Evolutionary conservation across 2,113 vertebrate species (phyloP).

Genomic region (Embiotoca jacksoni): DNA sequence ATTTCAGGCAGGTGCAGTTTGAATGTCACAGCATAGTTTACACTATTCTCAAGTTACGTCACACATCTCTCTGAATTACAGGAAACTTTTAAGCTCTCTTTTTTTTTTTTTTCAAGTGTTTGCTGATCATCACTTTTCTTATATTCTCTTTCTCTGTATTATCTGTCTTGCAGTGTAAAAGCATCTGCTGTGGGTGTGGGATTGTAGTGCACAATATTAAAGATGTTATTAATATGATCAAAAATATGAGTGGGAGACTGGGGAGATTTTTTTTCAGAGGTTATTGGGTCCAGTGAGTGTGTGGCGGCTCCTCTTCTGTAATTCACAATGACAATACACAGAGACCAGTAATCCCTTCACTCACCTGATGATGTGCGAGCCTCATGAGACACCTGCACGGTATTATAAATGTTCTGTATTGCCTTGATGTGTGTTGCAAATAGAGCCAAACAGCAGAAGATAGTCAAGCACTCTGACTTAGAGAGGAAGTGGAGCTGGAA

Average conservation of each 20-base stretch:
- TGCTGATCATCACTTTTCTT: neutral
- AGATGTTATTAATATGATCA: constrained; percentile 2
- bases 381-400: constrained; percentile 28
- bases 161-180: constrained; percentile 5
- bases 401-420: constrained; percentile 2
- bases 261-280: constrained; percentile 13
- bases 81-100: neutral
- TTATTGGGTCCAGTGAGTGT: constrained; percentile 31
- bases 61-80: constrained; percentile 19
- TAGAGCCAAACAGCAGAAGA: constrained; percentile 3
- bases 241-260: constrained; percentile 2
- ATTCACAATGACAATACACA: constrained; percentile 14
- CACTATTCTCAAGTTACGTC: constrained; percentile 42
- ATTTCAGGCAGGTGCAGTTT: constrained; percentile 70
- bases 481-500: constrained; percentile 22
- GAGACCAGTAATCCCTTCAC: constrained; percentile 22
- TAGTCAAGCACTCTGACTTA: constrained; percentile 3
- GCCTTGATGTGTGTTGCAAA: constrained; percentile 24
- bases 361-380: constrained; percentile 37
- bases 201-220: constrained; percentile 21
- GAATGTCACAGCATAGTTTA: constrained; percentile 1
- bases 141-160: neutral
- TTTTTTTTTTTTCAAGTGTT: neutral
- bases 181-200: constrained; percentile 40
- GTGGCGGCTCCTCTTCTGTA: constrained; percentile 12